Conservation (phyloP, 2,888 invertebrate species). For the Lepeophtheirus nordmannii region DNA sequence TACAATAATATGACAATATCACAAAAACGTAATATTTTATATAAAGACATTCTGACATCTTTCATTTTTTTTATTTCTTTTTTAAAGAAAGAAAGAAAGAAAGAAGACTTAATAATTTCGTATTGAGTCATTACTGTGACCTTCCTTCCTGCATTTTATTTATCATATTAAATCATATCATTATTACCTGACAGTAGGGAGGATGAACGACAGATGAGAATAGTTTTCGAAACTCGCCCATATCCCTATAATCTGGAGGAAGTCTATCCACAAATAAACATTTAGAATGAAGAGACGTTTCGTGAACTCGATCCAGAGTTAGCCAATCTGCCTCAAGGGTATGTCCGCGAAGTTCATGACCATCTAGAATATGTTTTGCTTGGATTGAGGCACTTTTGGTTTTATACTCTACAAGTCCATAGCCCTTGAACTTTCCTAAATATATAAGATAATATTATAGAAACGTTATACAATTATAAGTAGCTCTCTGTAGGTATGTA, state of each 20-base stretch:
- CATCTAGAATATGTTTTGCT: conserved; percentile 38
- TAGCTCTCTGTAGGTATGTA: too few species aligned
- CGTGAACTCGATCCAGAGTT: conserved; percentile 36
- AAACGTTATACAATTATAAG: too few species aligned
- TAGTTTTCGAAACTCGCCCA: conserved; percentile 38
- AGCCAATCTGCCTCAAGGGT: conserved; percentile 40
- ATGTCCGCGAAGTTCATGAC: conserved; percentile 33
- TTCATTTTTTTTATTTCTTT: too few species aligned
- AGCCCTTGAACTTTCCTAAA: conserved; percentile 35
- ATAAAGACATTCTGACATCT: too few species aligned
- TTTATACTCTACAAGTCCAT: conserved; percentile 42
- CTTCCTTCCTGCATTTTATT: too few species aligned
- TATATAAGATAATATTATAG: not conserved
- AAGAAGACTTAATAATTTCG: too few species aligned
- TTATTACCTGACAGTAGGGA: conserved; percentile 40
- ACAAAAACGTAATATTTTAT: too few species aligned
- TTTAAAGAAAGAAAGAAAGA: too few species aligned
- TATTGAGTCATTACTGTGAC: too few species aligned
- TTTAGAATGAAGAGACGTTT: conserved; percentile 39
- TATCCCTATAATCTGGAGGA: conserved; percentile 39
- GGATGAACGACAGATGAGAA: conserved; percentile 39
- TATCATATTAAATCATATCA: not conserved
- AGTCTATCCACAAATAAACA: conserved; percentile 40
- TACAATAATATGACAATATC: too few species aligned
- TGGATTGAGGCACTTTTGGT: conserved; percentile 38